Base-by-base conservation (phyloP, 2,888 invertebrate genomes). In the Leucophora obtusa region DNA sequence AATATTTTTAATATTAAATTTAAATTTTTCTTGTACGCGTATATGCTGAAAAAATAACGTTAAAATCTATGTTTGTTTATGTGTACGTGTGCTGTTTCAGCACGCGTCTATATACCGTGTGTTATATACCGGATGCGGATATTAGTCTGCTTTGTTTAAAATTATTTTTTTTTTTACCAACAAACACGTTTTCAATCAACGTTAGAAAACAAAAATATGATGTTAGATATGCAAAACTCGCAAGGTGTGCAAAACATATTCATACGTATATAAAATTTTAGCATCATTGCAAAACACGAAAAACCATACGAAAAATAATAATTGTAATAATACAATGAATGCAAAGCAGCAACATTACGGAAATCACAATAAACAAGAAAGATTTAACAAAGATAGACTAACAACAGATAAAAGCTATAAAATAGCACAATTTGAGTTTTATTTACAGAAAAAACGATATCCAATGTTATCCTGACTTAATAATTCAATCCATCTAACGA, bases 171-270 rank as follows among this genome's bases (percentile, higher is more conserved):
- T n/a, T n/a, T 43, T 63, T 50, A 50, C 17, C 63, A 17, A 50
- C 24, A 33, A 63, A 50, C 63, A 63, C 63, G 63, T 63, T 21
- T 63, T 50, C 63, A 63, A 63, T 63, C 63, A 63, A n/a, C 43
- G 21, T 14, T 43, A 17, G 28, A 15, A 62, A 35, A 11, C 2
- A 38, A 14, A 24, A 43, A 60, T 8, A 38, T 28, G 6, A 63
- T 50, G 28, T 28, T 17, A 28, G 28, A 63, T 8, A 3, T 50
- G 50, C 14, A 28, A 47, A 63, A 33, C 33, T 10, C 14, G 17
- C 15, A 5, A 14, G 6, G 14, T 24, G 6, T 24, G 18, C 11
- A 28, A 28, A 28, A 28, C 28, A 28, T 18, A 51, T 17, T 17
- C 17, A 28, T 7, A 28, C 11, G 18, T 38, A 11, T 18, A 51